Conservation (phyloP, 2,113 vertebrate species). For the Leptobrachium ailaonicum region DNA sequence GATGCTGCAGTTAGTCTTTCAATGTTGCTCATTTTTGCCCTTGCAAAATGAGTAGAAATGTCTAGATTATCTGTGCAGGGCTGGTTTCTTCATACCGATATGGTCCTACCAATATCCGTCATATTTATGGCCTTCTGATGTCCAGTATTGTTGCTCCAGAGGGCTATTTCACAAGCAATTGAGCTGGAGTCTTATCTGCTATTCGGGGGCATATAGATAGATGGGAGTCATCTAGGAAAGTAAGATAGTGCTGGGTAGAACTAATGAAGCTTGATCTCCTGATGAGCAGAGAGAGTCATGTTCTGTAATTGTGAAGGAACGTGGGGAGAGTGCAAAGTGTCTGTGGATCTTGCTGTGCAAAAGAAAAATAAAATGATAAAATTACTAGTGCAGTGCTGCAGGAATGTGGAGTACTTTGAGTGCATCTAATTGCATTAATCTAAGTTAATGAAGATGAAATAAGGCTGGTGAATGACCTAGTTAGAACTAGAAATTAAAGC, state of each 20-base stretch:
- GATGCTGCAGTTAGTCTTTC: too few species aligned
- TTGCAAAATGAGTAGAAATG: background rate
- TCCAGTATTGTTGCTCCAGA: background rate
- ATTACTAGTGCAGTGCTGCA: background rate
- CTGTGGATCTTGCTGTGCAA: background rate
- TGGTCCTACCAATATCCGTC: background rate
- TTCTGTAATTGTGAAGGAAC: background rate
- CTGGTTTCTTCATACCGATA: background rate
- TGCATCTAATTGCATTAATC: too few species aligned
- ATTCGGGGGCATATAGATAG: background rate
- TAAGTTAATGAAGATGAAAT: too few species aligned
- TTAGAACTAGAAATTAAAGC: too few species aligned
- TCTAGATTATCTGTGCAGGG: background rate
- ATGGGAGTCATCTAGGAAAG: background rate
- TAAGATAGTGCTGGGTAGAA: background rate
- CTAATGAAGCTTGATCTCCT: background rate
- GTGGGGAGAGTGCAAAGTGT: background rate
- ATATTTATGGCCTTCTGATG: background rate
- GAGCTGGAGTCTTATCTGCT: background rate
- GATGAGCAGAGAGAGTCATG: background rate
- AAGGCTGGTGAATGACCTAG: too few species aligned
- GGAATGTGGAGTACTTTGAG: background rate
- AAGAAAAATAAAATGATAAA: background rate
- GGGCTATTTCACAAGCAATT: conserved; percentile 5
- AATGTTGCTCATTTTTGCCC: too few species aligned